phyloP scores from a whole-genome alignment of 2,888 invertebrate species.

The Sicus ferrugineus region DNA sequence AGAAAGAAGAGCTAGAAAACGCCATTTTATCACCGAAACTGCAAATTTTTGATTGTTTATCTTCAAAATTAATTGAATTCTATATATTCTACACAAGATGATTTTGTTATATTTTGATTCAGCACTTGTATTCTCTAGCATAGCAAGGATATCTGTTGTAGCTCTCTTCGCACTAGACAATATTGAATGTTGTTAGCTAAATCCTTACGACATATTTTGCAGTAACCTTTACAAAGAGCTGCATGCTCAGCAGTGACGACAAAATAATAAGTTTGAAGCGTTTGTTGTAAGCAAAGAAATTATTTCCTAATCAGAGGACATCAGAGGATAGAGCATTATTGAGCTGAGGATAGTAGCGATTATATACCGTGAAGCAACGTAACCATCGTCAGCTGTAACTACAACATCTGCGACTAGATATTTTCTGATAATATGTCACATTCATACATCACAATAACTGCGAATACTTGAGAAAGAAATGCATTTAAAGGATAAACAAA shows the following conservation, averaged over 20 bases:
- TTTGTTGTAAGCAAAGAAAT: constrained; percentile 10
- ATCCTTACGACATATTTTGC: constrained; percentile 43
- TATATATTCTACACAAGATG: background rate
- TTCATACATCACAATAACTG: constrained; percentile 34
- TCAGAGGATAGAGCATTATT: background rate
- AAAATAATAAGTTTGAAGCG: constrained; percentile 38
- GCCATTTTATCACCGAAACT: constrained; percentile 36
- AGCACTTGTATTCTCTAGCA: no score
- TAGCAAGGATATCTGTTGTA: background rate
- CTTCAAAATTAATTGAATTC: background rate
- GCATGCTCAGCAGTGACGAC: constrained; percentile 56
- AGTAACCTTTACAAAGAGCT: constrained; percentile 60
- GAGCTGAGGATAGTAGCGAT: background rate
- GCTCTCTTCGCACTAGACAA: background rate
- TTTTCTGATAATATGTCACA: no score
- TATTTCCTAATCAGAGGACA: constrained; percentile 2
- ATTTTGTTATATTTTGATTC: background rate
- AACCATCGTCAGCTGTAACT: constrained; percentile 30
- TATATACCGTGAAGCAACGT: background rate
- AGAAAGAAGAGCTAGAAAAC: constrained; percentile 37
- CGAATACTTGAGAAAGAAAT: constrained; percentile 29
- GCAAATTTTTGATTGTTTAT: background rate
- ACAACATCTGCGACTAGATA: constrained; percentile 23
- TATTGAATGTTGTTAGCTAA: background rate
- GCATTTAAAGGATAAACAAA: constrained; percentile 28